Percentiles rank a stretch among this genome's conserved stretches.
Evolutionary conservation across 2,797 vertebrate genomes (phyloP).

Genomic region (Sarcoramphus papa): DNA sequence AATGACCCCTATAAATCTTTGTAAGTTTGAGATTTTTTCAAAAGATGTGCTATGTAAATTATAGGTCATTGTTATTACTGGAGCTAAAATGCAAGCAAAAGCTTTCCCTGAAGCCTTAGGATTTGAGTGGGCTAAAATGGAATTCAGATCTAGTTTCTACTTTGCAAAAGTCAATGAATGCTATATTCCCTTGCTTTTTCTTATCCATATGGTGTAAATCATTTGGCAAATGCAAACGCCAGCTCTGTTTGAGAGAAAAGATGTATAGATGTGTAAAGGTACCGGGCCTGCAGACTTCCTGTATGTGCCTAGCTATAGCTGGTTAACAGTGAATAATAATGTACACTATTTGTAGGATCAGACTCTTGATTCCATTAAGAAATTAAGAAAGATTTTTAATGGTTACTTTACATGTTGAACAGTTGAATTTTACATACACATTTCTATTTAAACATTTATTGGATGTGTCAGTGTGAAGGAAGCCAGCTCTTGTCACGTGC

Average conservation of each 20-base stretch:
- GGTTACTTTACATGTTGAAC: neutral
- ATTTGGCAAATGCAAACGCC: neutral
- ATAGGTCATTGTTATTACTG: neutral
- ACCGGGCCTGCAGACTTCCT: neutral
- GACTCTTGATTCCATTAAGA: neutral
- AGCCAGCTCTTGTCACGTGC: neutral
- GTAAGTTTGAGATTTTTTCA: neutral
- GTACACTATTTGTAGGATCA: neutral
- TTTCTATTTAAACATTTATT: neutral
- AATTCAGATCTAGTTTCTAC: neutral
- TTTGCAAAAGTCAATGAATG: neutral
- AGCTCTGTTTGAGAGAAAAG: neutral
- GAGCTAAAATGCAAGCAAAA: neutral
- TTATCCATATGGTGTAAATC: neutral
- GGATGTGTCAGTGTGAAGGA: neutral
- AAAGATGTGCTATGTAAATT: neutral
- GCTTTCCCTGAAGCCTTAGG: neutral
- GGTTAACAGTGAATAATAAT: neutral
- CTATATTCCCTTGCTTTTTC: neutral
- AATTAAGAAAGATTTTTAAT: neutral
- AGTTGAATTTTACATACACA: neutral
- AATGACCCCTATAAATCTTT: neutral
- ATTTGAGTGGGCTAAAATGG: neutral
- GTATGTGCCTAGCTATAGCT: neutral
- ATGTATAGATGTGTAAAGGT: neutral